Evolutionary conservation across 2,888 invertebrate species (phyloP).

Genomic region (Ichneumoninae sp.): DNA sequence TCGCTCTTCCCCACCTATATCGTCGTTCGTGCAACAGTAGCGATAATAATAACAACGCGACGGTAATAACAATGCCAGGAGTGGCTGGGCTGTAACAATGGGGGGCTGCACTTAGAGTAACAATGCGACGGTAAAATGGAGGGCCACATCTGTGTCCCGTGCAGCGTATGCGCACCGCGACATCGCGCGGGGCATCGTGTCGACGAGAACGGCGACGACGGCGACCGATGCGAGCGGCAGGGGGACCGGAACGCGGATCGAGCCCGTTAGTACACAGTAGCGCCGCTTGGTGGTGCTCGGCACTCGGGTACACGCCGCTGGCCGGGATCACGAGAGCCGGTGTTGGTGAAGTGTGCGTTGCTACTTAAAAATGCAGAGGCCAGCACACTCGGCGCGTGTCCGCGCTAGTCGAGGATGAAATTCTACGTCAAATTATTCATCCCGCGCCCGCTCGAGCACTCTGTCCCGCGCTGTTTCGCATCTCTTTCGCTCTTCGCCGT

Average conservation of each 20-base stretch:
- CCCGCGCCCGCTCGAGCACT: slow-evolving; percentile 26
- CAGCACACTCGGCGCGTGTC: slow-evolving; percentile 65
- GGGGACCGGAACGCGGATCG: slow-evolving; percentile 11
- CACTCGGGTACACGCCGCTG: slow-evolving; percentile 50
- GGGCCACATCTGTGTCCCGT: slow-evolving; percentile 79
- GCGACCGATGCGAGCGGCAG: neutral
- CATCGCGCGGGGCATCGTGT: slow-evolving; percentile 23
- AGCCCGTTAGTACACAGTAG: slow-evolving; percentile 2
- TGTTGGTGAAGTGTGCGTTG: slow-evolving; percentile 62
- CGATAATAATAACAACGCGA: slow-evolving; percentile 82
- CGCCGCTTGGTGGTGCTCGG: slow-evolving; percentile 40
- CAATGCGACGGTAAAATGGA: slow-evolving; percentile 83
- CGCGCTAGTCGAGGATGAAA: slow-evolving; percentile 66
- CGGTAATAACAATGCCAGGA: slow-evolving; percentile 81
- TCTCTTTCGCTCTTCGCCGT: neutral
- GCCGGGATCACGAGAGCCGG: slow-evolving; percentile 47
- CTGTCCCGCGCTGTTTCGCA: slow-evolving; percentile 10
- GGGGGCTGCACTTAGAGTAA: slow-evolving; percentile 82
- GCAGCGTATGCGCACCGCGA: slow-evolving; percentile 45
- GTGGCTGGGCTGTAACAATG: slow-evolving; percentile 69
- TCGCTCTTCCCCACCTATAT: slow-evolving; percentile 27
- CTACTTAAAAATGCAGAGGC: slow-evolving; percentile 67
- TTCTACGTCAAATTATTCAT: slow-evolving; percentile 68
- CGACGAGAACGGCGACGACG: slow-evolving; percentile 19
- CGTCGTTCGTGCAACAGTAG: slow-evolving; percentile 78